phyloP scores from a whole-genome alignment of 2,113 vertebrate species.

The Plecturocebus donacophilus region DNA sequence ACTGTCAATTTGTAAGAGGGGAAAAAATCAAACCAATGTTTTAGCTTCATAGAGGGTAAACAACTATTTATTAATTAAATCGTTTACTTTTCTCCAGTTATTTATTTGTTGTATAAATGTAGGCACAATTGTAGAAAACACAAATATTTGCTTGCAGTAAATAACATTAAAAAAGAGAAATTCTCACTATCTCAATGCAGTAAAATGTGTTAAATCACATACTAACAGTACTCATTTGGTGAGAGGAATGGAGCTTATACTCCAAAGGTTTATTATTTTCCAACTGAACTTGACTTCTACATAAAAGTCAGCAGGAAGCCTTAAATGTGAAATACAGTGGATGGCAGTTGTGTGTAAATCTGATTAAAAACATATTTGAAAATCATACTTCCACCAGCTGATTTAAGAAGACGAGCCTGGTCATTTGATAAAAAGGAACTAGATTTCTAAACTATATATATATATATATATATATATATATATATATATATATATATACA shows the following conservation, averaged over 20 bases:
- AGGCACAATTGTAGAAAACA: not conserved
- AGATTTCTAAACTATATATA: slow-evolving; percentile 40
- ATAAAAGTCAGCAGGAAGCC: slow-evolving; percentile 26
- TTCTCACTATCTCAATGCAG: not conserved
- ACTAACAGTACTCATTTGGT: not conserved
- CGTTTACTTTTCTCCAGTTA: slow-evolving; percentile 41
- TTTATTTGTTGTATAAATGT: slow-evolving; percentile 30
- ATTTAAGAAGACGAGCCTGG: slow-evolving; percentile 44
- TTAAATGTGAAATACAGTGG: slow-evolving; percentile 59
- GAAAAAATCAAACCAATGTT: not conserved
- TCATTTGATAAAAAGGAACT: slow-evolving; percentile 36
- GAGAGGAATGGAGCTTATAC: not conserved
- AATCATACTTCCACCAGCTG: slow-evolving; percentile 9
- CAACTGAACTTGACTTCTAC: slow-evolving; percentile 62
- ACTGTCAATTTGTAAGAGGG: not conserved
- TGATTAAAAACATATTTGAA: slow-evolving; percentile 62
- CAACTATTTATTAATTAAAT: slow-evolving; percentile 57
- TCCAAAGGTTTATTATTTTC: slow-evolving; percentile 65
- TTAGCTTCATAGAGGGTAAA: slow-evolving; percentile 8
- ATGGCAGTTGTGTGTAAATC: slow-evolving; percentile 44
- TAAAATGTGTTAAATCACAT: not conserved
- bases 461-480: no score
- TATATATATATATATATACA: no score
- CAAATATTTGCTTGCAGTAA: slow-evolving; percentile 49
- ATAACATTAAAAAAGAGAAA: slow-evolving; percentile 48